Percentiles rank a stretch among this genome's conserved stretches.
These are phyloP conservation scores for Eudyptes chrysolophus DNA, from an alignment of 2,113 vertebrate species.

Conservation along the genomic window DNA sequence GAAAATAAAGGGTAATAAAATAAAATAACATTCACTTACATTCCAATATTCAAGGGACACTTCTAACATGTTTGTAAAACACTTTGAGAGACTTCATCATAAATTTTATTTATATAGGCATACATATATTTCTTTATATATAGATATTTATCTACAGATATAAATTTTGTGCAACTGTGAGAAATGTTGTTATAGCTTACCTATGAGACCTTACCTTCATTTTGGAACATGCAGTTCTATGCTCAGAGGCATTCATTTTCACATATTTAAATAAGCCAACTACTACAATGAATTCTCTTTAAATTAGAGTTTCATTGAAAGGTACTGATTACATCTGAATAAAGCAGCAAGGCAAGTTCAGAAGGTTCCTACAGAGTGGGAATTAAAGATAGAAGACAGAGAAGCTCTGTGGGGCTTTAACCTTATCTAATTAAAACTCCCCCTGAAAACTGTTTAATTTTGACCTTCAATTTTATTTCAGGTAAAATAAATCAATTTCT, in stretches of 20 bases:
- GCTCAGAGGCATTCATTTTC: constrained; percentile 10
- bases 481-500: constrained; percentile 1
- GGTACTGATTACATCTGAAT: constrained; percentile 55
- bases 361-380: constrained; percentile 15
- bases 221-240: neutral
- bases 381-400: constrained; percentile 60
- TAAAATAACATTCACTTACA: neutral
- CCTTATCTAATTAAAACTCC: constrained; percentile 44
- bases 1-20: neutral
- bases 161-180: neutral
- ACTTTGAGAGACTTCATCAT: neutral
- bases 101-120: neutral
- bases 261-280: constrained; percentile 45
- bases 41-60: neutral
- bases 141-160: neutral
- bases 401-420: constrained; percentile 51
- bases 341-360: constrained; percentile 56
- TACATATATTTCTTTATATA: neutral
- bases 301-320: constrained; percentile 49
- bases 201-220: neutral
- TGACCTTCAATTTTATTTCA: constrained; percentile 8
- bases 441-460: constrained; percentile 28
- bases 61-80: neutral
- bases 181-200: neutral
- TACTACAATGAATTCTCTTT: constrained; percentile 47